Conservation (phyloP, 2,888 invertebrate genomes). For the Rotaria macrura region DNA sequence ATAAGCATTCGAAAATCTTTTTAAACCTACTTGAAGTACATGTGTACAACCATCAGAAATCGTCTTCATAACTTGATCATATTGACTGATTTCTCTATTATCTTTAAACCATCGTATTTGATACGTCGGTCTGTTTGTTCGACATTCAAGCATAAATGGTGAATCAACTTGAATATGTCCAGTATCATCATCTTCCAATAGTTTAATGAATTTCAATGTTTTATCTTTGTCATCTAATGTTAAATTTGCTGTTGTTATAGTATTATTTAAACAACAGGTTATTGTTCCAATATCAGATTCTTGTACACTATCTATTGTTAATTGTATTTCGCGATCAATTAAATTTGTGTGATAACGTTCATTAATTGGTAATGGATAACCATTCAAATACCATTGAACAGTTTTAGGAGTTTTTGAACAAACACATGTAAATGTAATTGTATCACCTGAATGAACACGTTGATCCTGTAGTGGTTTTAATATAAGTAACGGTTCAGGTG, state of each 20-base stretch:
- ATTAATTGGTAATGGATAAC: not conserved
- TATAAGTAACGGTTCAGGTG: constrained; percentile 20
- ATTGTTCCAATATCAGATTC: not conserved
- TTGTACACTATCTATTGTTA: not conserved
- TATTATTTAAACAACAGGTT: constrained; percentile 9
- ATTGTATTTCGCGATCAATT: constrained; percentile 5
- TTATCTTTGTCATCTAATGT: constrained; percentile 8
- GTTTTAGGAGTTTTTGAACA: constrained; percentile 2
- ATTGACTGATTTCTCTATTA: not conserved
- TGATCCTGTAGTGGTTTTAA: constrained; percentile 23
- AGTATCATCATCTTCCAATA: constrained; percentile 7
- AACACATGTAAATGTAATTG: not conserved
- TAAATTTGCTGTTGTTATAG: constrained; percentile 18
- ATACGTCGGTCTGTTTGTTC: constrained; percentile 23
- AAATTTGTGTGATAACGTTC: not conserved
- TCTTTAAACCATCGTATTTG: constrained; percentile 28
- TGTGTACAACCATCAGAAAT: constrained; percentile 17
- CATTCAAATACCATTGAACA: constrained; percentile 17
- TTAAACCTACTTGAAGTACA: not conserved
- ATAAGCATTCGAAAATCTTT: too few relatives aligned
- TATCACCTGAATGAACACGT: constrained; percentile 13
- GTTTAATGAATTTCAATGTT: not conserved
- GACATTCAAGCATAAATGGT: constrained; percentile 11
- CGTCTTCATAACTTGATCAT: not conserved
- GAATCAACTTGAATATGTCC: not conserved